A percentile compares a stretch with the other conserved stretches of the same genome.
Evolutionary conservation across 2,797 vertebrate species (phyloP).

Genomic region (Setipinna tenuifilis): DNA sequence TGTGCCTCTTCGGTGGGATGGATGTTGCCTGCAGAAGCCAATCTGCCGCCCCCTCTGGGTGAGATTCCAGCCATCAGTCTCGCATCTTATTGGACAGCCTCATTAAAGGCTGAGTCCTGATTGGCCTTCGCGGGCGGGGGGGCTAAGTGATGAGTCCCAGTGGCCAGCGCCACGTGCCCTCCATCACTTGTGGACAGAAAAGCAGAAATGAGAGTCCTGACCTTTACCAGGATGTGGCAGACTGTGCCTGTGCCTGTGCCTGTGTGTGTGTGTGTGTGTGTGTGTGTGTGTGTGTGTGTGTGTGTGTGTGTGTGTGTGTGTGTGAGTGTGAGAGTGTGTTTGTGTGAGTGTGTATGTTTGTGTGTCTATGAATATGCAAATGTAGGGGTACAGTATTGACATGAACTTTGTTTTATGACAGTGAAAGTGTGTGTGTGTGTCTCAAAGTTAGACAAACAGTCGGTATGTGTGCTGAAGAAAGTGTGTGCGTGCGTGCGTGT

Average conservation of each 20-base stretch:
- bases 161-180: not conserved
- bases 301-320: not conserved
- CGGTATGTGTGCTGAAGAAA: too few species aligned
- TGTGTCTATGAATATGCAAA: not conserved
- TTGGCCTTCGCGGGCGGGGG: not conserved
- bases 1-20: not conserved
- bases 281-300: not conserved
- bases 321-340: not conserved
- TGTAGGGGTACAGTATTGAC: not conserved
- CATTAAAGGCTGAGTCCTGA: not conserved
- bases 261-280: not conserved
- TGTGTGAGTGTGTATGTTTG: not conserved
- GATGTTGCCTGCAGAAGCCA: not conserved
- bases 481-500: not conserved
- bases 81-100: not conserved
- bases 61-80: not conserved
- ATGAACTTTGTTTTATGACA: not conserved
- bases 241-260: not conserved
- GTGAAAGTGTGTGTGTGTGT: not conserved
- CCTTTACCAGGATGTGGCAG: not conserved
- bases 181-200: not conserved
- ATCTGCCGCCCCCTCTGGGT: not conserved
- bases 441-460: too few species aligned
- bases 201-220: slow-evolving; percentile 4
- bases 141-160: not conserved